Base-by-base conservation (phyloP, 2,113 vertebrate species). In the Murina feae region DNA sequence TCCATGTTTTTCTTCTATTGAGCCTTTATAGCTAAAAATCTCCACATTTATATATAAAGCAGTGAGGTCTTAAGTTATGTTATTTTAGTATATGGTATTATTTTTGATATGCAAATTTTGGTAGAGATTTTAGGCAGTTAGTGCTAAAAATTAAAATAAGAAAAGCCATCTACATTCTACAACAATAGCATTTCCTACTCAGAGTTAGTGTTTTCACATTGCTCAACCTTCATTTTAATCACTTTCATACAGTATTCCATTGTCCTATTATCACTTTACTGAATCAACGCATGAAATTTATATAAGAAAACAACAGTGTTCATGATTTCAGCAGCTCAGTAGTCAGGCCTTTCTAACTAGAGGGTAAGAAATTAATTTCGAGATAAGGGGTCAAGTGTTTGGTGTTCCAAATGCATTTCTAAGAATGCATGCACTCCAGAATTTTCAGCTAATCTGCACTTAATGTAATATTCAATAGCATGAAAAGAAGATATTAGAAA, bases 61-160 rank as follows among this genome's bases (percentile, higher is more conserved):
- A 90, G 44, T 49, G 60, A 88, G 60, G 14, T 66, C 79, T 95
- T 23, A 78, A 90, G n/a, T 53, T 63, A 88, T 20, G 13, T 80
- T 47, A 78, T 65, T 92, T 95, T 71, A 95, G 69, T 83, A 80
- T 92, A 66, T 71, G 69, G 49, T 86, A 25, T 90, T 94, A 85
- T 93, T 96, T 93, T 37, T 95, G 47, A 66, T n/a, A 95, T 83
- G 82, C 23, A 91, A 86, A 92, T 94, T 90, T 76, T 75, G 63
- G 74, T 75, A 69, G 76, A 17, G 78, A 91, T 81, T 96, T 96
- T 69, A 58, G 55, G 68, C 32, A 85, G 20, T 72, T 95, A 81
- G 37, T 80, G 60, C 81, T 95, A 88, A 92, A 95, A 84, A 42
- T 10, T 86, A 75, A 96, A 92, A 96, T 66, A 74, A 96, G 84